Conservation (phyloP, 2,113 vertebrate genomes). For the Calyptommatus sinebrachiatus region DNA sequence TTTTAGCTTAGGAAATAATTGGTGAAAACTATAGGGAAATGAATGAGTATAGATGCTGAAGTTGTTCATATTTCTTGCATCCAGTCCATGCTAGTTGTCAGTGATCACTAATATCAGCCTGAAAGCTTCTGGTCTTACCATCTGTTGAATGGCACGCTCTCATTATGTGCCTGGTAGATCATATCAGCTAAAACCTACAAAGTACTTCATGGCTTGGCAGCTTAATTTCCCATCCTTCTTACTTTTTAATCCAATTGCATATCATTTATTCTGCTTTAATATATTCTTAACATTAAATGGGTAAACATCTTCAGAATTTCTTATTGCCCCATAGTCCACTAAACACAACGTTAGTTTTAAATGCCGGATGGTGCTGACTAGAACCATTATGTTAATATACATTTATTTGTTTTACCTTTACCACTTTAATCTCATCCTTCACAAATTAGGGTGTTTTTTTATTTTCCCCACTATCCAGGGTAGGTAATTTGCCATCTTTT, state of each 20-base stretch:
- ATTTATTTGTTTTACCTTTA: conserved; percentile 51
- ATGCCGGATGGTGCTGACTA: conserved; percentile 28
- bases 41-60: too few relatives aligned
- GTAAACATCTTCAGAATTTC: conserved; percentile 57
- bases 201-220: not conserved
- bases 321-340: conserved; percentile 52
- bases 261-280: conserved; percentile 61
- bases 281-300: conserved; percentile 57
- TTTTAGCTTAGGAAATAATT: too few relatives aligned
- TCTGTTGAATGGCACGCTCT: too few relatives aligned
- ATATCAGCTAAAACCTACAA: not conserved
- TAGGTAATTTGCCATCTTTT: conserved; percentile 65
- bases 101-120: too few relatives aligned
- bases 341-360: conserved; percentile 46
- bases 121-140: too few relatives aligned
- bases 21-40: too few relatives aligned
- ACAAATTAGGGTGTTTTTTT: conserved; percentile 60
- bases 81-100: too few relatives aligned
- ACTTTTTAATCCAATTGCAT: conserved; percentile 54
- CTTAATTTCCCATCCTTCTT: conserved; percentile 46
- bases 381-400: conserved; percentile 37
- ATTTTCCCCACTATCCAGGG: conserved; percentile 48
- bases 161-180: not conserved
- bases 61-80: too few relatives aligned
- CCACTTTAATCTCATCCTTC: conserved; percentile 51